Evolutionary conservation across 1,140 invertebrate species (phyloP), one percentile per base, ranked within the genome.

Genomic region (Hyphantria cunea): DNA sequence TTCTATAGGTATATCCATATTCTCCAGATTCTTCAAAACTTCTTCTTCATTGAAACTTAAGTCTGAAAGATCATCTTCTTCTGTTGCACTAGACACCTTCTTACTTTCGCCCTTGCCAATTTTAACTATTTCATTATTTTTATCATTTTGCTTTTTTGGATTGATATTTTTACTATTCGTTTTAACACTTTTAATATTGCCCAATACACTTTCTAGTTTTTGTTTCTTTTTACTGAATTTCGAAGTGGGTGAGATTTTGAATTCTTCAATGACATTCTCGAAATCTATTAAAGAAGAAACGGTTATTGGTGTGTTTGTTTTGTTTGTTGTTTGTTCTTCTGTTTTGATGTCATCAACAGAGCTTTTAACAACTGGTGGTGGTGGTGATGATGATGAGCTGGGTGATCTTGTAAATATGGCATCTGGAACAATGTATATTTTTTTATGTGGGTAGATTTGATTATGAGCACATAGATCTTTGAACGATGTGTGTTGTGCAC

Each of bases 1-100:
- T 54, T 51, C 69, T 3, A 82, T 74, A 0, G 84, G 84, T 54
- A 87, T 87, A 10, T 79, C 64, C 7, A 84, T 78, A 60, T 81
- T 82, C 65, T 87, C 84, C 7, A 85, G 69, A 60, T 72, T 63
- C 17, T 54, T 74, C 4, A 82, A 44, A n/a, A 76, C 64, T 25
- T 78, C 72, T 42, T 83, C 77, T n/a, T 76, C 76, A 44, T 72
- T 58, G 31, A 76, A 54, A 15, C 65, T 72, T 5, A 70, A 45
- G 31, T 80, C 69, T 0, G 64, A 37, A 1, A 72, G 44, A 51
- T 70, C 66, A n/a, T 70, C 54, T 17, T 55, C 70, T 31, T 80
- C 78, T 6, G 51, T 62, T 6, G 63, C 70, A 53, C 76, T 74
- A 2, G 72, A 72, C 15, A 48, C 2, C 7, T 17, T 62, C 25